Conservation (phyloP, 2,113 vertebrate genomes). For the Gnathonemus longibarbis region DNA sequence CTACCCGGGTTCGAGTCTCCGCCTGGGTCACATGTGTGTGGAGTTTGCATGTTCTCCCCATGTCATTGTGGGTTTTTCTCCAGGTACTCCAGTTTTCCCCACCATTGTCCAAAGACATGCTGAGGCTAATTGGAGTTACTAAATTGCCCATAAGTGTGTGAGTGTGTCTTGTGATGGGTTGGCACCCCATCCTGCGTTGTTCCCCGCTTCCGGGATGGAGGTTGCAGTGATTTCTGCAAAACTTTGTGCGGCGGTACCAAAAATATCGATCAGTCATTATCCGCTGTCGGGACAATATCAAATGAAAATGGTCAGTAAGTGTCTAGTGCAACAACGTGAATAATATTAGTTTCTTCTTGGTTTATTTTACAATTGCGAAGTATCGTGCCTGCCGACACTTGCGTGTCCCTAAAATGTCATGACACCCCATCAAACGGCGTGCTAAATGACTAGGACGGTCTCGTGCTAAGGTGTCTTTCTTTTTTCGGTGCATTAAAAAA, state of each 20-base stretch:
- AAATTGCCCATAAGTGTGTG: too few relatives aligned
- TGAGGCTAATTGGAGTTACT: too few relatives aligned
- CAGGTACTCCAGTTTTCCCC: too few relatives aligned
- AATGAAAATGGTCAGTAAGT: neutral
- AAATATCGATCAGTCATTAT: neutral
- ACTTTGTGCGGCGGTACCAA: neutral
- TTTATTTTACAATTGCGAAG: neutral
- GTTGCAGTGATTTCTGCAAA: neutral
- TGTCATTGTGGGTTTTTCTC: too few relatives aligned
- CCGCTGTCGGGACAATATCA: neutral
- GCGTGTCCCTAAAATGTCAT: neutral
- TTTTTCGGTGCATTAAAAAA: neutral
- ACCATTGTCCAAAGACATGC: too few relatives aligned
- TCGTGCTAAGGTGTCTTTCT: neutral
- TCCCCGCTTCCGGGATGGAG: too few relatives aligned
- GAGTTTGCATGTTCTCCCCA: too few relatives aligned
- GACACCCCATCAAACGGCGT: neutral
- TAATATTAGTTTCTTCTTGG: neutral
- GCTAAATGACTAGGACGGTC: neutral
- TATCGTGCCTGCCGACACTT: neutral
- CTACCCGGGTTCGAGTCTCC: neutral
- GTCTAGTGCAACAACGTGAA: neutral
- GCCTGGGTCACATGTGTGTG: too few relatives aligned
- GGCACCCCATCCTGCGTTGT: too few relatives aligned
- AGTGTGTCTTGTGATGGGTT: too few relatives aligned